phyloP scores from a whole-genome alignment of 64 coral and sea anemone species.

The Montipora sp. region DNA sequence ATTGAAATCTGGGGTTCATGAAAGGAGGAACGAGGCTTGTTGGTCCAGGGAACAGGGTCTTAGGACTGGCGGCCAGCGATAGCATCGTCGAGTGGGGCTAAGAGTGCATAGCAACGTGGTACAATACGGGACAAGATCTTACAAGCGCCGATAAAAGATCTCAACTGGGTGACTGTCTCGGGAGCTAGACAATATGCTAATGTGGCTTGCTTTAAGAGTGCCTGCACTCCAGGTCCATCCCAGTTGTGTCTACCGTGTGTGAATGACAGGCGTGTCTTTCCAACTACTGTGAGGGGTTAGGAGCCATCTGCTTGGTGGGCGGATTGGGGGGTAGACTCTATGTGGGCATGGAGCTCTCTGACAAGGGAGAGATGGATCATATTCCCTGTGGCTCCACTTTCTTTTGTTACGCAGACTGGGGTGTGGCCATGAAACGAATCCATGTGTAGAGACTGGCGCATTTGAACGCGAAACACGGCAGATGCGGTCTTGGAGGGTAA shows the following conservation, averaged over 20 bases:
- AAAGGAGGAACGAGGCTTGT: too few relatives aligned
- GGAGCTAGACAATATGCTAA: too few relatives aligned
- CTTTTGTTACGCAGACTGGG: constrained; percentile 34
- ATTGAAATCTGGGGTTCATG: too few relatives aligned
- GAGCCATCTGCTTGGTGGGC: constrained; percentile 53
- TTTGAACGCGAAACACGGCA: constrained; percentile 1
- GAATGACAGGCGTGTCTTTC: background rate
- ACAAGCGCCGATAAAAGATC: too few relatives aligned
- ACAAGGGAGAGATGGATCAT: constrained; percentile 33
- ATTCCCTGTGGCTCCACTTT: constrained; percentile 57
- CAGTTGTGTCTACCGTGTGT: constrained; percentile 2
- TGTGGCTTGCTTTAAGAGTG: background rate
- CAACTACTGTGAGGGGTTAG: background rate
- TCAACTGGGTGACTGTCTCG: too few relatives aligned
- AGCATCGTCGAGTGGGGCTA: too few relatives aligned
- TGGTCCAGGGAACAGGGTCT: too few relatives aligned
- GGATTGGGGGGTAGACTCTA: constrained; percentile 42
- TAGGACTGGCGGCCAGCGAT: too few relatives aligned
- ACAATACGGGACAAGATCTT: too few relatives aligned
- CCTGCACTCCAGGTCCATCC: constrained; percentile 45
- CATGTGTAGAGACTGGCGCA: constrained; percentile 53
- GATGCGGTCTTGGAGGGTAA: background rate
- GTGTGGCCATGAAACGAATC: constrained; percentile 39
- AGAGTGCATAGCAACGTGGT: too few relatives aligned
- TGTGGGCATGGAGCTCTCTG: constrained; percentile 6